phyloP scores from a whole-genome alignment of 2,888 invertebrate genomes.

The Atethmia centrago region DNA sequence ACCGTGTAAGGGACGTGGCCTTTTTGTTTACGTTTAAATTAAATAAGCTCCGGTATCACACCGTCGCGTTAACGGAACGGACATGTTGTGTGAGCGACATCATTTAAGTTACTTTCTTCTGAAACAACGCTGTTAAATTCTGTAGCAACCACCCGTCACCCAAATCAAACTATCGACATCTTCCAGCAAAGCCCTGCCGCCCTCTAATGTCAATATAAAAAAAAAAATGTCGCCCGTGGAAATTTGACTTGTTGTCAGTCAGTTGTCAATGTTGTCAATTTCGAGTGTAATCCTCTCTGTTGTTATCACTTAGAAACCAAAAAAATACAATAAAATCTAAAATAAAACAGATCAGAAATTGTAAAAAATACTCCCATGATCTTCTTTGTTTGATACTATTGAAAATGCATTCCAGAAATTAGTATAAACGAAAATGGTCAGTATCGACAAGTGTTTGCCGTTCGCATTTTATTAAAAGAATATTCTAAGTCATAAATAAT shows the following conservation, averaged over 20 bases:
- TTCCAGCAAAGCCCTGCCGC: not conserved
- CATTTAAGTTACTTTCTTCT: not conserved
- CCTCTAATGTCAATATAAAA: conserved; percentile 40
- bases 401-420: conserved; percentile 39
- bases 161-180: conserved; percentile 28
- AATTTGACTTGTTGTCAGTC: not conserved
- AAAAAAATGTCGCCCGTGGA: not conserved
- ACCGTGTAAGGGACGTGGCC: not conserved
- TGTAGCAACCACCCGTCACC: not conserved
- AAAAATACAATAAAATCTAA: conserved; percentile 30
- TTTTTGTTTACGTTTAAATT: not conserved
- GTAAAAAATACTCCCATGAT: not conserved
- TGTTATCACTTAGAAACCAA: conserved; percentile 41
- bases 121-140: not conserved
- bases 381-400: conserved; percentile 3
- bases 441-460: conserved; percentile 33
- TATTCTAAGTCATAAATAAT: not conserved
- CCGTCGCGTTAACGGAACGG: not conserved
- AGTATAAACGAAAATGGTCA: conserved; percentile 56
- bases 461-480: not conserved
- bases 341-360: conserved; percentile 6
- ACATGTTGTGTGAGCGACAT: not conserved
- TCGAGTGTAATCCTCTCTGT: conserved; percentile 39
- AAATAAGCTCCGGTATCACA: not conserved
- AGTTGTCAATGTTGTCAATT: conserved; percentile 40